Evolutionary conservation across 1,140 invertebrate genomes (phyloP).

Genomic region (Rhizoglyphus robini): DNA sequence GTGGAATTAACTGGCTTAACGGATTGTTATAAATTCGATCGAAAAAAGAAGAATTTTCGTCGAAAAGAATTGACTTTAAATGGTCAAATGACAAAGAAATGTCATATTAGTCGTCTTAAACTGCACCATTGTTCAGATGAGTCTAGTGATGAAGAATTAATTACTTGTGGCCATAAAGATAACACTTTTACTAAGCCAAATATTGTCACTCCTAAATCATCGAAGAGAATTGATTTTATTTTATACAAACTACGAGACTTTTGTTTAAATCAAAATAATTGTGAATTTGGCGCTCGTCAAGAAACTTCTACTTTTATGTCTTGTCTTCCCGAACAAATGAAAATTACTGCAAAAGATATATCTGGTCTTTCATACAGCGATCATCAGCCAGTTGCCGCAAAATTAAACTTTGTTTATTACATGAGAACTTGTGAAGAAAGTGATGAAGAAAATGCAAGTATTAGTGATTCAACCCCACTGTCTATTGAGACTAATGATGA

Average conservation of each 20-base stretch:
- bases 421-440: too few species aligned
- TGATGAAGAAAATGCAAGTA: too few species aligned
- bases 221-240: constrained; percentile 24
- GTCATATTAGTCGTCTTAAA: not conserved
- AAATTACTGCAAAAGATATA: constrained; percentile 18
- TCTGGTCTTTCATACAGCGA: constrained; percentile 23
- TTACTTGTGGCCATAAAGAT: constrained; percentile 20
- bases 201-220: not conserved
- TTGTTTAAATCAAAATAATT: not conserved
- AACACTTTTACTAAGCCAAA: constrained; percentile 19
- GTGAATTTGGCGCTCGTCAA: not conserved
- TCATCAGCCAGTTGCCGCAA: constrained; percentile 23
- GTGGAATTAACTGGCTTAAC: constrained; percentile 15
- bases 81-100: not conserved
- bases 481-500: too few species aligned
- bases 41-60: not conserved
- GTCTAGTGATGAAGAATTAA: constrained; percentile 20
- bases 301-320: too few species aligned
- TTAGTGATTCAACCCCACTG: too few species aligned
- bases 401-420: constrained; percentile 12
- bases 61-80: not conserved
- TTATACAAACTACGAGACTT: constrained; percentile 17
- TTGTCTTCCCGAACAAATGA: constrained; percentile 3
- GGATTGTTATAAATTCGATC: constrained; percentile 15
- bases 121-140: not conserved